A percentile compares a stretch with the other conserved stretches of the same genome.
Evolutionary conservation across 92 coral and sea anemone species (phyloP).

Genomic region (Bergia puertoricense): DNA sequence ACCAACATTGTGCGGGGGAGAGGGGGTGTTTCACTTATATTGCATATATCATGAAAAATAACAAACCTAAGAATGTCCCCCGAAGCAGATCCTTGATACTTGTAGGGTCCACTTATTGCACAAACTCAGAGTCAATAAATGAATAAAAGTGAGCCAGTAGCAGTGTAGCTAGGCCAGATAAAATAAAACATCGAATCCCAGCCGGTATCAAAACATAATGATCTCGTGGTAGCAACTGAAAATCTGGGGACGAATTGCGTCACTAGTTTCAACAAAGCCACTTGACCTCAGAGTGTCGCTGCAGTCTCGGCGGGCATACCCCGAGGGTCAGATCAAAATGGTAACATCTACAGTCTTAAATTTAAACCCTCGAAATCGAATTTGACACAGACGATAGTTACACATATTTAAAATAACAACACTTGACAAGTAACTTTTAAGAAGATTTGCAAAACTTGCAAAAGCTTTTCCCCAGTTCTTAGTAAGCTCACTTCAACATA

Average conservation of each 20-base stretch:
- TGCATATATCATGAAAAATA: too few relatives aligned
- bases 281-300: conserved; percentile 28
- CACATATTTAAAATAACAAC: not conserved
- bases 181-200: not conserved
- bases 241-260: conserved; percentile 25
- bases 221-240: not conserved
- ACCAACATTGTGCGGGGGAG: too few relatives aligned
- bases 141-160: not conserved
- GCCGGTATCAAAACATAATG: not conserved
- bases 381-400: not conserved
- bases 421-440: not conserved
- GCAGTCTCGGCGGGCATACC: not conserved
- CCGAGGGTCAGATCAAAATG: not conserved
- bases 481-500: not conserved
- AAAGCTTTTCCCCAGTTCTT: not conserved
- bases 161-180: not conserved
- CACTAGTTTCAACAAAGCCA: conserved; percentile 4
- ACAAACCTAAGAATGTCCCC: too few relatives aligned
- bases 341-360: not conserved
- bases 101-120: not conserved
- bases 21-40: too few relatives aligned
- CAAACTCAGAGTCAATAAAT: not conserved
- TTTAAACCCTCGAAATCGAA: not conserved
- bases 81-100: not conserved
- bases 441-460: not conserved